phyloP scores from a whole-genome alignment of 2,113 vertebrate genomes.

The Halichoeres trimaculatus region DNA sequence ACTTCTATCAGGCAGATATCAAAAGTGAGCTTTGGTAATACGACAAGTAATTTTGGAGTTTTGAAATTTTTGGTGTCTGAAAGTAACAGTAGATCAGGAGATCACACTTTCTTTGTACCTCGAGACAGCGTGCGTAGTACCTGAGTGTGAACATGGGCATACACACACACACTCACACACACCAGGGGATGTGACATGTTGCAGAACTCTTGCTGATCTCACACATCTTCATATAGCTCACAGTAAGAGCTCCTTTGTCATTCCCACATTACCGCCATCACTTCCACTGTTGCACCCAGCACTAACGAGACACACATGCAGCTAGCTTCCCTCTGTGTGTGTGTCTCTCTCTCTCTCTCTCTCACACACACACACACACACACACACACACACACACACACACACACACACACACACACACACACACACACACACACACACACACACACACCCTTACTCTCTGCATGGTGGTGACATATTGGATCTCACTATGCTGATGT shows the following conservation, averaged over 20 bases:
- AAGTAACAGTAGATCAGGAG: not conserved
- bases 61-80: not conserved
- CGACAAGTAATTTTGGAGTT: not conserved
- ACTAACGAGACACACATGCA: constrained; percentile 63
- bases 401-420: too few relatives aligned
- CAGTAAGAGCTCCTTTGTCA: constrained; percentile 66
- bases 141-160: not conserved
- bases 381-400: too few relatives aligned
- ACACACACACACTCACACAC: constrained; percentile 4
- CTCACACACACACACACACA: constrained; percentile 15
- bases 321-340: not conserved
- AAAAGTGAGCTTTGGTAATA: not conserved
- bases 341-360: too few relatives aligned
- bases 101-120: not conserved
- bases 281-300: constrained; percentile 55
- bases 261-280: constrained; percentile 61
- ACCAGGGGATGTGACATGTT: constrained; percentile 28
- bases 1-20: not conserved
- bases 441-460: constrained; percentile 15
- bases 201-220: constrained; percentile 29
- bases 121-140: not conserved
- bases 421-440: constrained; percentile 17
- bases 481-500: constrained; percentile 72
- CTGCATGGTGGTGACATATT: constrained; percentile 71
- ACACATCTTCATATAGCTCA: constrained; percentile 57